phyloP scores from a whole-genome alignment of 2,888 invertebrate species.

The Ophion costatus region DNA sequence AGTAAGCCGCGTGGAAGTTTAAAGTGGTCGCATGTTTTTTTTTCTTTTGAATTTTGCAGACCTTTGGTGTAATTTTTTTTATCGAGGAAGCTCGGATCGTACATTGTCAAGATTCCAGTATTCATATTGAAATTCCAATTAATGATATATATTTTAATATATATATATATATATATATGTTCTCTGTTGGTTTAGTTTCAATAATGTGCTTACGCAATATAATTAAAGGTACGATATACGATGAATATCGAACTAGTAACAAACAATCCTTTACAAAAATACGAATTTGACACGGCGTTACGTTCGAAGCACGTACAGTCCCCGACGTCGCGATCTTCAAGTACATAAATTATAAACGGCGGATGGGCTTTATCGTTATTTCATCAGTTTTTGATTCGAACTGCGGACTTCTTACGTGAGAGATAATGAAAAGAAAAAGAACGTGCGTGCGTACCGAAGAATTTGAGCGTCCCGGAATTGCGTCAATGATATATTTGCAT shows the following conservation, averaged over 20 bases:
- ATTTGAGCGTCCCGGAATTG: conserved; percentile 58
- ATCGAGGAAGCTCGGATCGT: not conserved
- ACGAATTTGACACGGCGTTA: conserved; percentile 81
- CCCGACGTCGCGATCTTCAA: conserved; percentile 37
- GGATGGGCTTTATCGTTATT: conserved; percentile 39
- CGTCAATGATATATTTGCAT: conserved; percentile 41
- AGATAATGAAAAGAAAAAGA: conserved; percentile 21
- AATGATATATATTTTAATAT: conserved; percentile 44
- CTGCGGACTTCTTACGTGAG: not conserved
- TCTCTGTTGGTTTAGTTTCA: conserved; percentile 46
- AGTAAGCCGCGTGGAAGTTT: not conserved
- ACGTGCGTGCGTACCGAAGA: conserved; percentile 22
- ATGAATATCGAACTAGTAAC: conserved; percentile 73
- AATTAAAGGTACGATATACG: conserved; percentile 54
- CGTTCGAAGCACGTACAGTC: conserved; percentile 72
- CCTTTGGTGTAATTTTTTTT: not conserved
- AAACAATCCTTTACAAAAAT: conserved; percentile 82
- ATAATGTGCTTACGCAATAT: conserved; percentile 56
- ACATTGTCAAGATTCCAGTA: conserved; percentile 3
- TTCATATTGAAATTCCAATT: conserved; percentile 28
- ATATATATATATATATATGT: conserved; percentile 22
- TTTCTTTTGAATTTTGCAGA: not conserved
- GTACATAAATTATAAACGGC: conserved; percentile 31
- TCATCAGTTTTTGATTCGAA: conserved; percentile 31
- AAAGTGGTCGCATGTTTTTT: conserved; percentile 5